Percentiles rank a stretch among this genome's conserved stretches.
Conservation (phyloP, 1,140 invertebrate genomes). For the Oncopeltus fasciatus region DNA sequence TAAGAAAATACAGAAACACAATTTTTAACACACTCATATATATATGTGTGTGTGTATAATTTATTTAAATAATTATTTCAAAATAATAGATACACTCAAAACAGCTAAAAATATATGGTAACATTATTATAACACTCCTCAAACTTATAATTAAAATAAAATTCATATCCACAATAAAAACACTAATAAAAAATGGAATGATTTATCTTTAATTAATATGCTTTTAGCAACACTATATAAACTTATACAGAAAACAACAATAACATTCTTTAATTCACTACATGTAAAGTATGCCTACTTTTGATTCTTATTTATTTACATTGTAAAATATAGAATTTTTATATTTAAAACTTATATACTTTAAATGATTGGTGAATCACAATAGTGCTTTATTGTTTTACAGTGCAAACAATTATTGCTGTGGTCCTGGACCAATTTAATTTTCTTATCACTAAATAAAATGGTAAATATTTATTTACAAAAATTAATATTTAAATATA, state of each 20-base stretch:
- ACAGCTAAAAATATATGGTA: constrained; percentile 1
- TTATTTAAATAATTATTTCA: constrained; percentile 4
- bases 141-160: background rate
- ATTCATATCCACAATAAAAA: background rate
- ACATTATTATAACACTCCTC: background rate
- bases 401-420: background rate
- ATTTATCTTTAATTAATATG: background rate
- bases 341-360: background rate
- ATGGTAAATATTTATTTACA: constrained; percentile 6
- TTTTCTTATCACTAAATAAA: background rate
- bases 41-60: constrained; percentile 1
- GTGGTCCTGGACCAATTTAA: background rate
- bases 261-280: background rate
- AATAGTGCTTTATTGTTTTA: constrained; percentile 1
- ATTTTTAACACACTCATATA: background rate
- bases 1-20: background rate
- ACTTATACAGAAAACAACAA: constrained; percentile 1
- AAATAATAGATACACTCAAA: background rate
- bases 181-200: background rate
- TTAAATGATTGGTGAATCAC: background rate
- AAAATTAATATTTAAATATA: background rate
- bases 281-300: background rate
- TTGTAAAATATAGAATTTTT: background rate
- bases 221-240: background rate
- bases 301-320: constrained; percentile 2